Conservation (phyloP, 2,888 invertebrate genomes). For the Argynnis bischoffii region DNA sequence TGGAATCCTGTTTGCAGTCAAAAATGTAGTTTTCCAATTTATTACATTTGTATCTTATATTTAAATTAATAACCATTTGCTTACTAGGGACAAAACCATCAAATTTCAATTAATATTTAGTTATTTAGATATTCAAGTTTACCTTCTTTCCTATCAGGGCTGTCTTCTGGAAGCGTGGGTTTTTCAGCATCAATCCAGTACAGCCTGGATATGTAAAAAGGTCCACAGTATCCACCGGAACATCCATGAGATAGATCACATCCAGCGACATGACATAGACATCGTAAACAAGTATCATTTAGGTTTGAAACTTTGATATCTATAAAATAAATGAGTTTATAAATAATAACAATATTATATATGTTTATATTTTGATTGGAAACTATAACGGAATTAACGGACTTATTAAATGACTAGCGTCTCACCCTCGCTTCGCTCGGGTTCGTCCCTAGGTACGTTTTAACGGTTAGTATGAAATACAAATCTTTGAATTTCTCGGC, state of each 20-base stretch:
- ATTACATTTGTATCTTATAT: too few species aligned
- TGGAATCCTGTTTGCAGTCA: too few species aligned
- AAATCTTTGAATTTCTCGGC: too few species aligned
- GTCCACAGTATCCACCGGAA: conserved; percentile 83
- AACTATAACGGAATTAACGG: background rate
- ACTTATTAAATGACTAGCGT: background rate
- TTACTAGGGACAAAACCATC: background rate
- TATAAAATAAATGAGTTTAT: conserved; percentile 42
- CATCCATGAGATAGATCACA: conserved; percentile 81
- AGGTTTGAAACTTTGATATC: conserved; percentile 72
- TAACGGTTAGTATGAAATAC: too few species aligned
- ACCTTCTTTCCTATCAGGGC: conserved; percentile 75
- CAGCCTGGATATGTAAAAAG: conserved; percentile 83
- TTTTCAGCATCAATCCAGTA: conserved; percentile 86
- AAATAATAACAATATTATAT: background rate
- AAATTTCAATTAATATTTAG: background rate
- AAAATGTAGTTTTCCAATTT: too few species aligned
- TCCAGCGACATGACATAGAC: conserved; percentile 83
- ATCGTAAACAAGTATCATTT: conserved; percentile 79
- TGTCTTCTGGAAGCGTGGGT: conserved; percentile 82
- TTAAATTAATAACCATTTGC: too few species aligned
- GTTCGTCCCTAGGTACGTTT: too few species aligned
- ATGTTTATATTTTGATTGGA: background rate
- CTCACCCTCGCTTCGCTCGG: too few species aligned
- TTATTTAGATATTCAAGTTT: conserved; percentile 8